These are phyloP conservation scores for Heliothis peltigera DNA, from an alignment of 2,888 invertebrate genomes.

Conservation along the genomic window DNA sequence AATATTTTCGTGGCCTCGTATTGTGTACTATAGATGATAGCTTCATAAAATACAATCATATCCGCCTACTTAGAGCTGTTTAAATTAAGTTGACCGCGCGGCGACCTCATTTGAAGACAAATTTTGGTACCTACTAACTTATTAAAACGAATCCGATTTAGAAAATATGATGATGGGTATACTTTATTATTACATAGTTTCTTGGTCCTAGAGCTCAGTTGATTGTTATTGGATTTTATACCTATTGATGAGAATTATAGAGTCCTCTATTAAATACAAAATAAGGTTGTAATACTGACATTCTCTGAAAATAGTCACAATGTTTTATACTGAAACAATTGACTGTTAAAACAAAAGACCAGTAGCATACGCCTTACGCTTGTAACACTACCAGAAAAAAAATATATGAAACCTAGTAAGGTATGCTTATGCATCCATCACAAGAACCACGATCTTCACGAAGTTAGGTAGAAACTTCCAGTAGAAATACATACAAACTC, in stretches of 20 bases:
- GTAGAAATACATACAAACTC: conserved; percentile 42
- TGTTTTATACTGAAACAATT: not conserved
- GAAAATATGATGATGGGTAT: not conserved
- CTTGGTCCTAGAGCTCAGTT: not conserved
- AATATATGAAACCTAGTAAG: conserved; percentile 6
- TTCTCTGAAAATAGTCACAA: not conserved
- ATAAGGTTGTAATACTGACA: too few relatives aligned
- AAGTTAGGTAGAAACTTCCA: conserved; percentile 28
- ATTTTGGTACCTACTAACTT: not conserved
- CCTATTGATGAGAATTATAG: not conserved
- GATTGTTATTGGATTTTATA: not conserved
- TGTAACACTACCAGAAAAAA: too few relatives aligned
- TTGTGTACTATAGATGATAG: not conserved
- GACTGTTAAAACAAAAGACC: not conserved
- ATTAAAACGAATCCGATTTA: conserved; percentile 1
- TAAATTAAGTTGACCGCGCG: not conserved
- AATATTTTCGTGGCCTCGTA: conserved; percentile 12
- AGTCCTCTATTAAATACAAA: not conserved
- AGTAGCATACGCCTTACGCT: too few relatives aligned
- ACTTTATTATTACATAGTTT: not conserved
- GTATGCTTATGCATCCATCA: not conserved
- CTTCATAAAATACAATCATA: conserved; percentile 2
- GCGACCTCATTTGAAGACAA: not conserved
- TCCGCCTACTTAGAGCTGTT: not conserved
- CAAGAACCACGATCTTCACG: conserved; percentile 5